A percentile compares a stretch with the other conserved stretches of the same genome.
Conservation (phyloP, 2,113 vertebrate genomes). For the Chaetodon trifascialis region DNA sequence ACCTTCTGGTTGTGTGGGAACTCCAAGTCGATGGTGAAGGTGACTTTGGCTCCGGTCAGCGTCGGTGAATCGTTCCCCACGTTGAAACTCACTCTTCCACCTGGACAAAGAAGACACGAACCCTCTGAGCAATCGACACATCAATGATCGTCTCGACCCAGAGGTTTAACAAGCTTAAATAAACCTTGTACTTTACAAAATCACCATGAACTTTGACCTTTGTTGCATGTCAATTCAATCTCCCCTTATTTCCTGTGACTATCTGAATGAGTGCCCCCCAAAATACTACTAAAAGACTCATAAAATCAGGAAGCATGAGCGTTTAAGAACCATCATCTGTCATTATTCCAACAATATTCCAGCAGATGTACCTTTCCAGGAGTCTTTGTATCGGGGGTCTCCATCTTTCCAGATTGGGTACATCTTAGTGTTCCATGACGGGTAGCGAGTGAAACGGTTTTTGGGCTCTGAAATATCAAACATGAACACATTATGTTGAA, state of each 20-base stretch:
- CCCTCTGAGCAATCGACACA: background rate
- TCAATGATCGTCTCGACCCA: no score
- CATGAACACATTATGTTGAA: background rate
- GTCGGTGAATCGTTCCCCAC: conserved; percentile 92
- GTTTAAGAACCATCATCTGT: background rate
- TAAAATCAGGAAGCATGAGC: background rate
- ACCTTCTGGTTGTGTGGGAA: conserved; percentile 88
- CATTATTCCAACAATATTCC: background rate
- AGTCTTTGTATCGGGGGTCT: conserved; percentile 75
- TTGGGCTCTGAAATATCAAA: conserved; percentile 69
- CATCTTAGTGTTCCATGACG: conserved; percentile 87
- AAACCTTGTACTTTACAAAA: no score
- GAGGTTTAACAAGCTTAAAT: no score
- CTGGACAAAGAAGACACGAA: conserved; percentile 68
- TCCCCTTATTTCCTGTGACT: background rate
- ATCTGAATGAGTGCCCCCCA: background rate
- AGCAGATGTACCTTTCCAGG: conserved; percentile 89
- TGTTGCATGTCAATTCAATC: no score
- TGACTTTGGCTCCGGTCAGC: conserved; percentile 88
- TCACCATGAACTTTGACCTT: no score
- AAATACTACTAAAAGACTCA: background rate
- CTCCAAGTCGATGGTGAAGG: conserved; percentile 89
- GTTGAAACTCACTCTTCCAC: conserved; percentile 88
- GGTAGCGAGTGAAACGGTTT: conserved; percentile 77
- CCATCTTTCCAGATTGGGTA: conserved; percentile 89